Evolutionary conservation across 2,113 vertebrate genomes (phyloP), one percentile per base, ranked within the genome.

Genomic region (Hippocampus guttulatus): DNA sequence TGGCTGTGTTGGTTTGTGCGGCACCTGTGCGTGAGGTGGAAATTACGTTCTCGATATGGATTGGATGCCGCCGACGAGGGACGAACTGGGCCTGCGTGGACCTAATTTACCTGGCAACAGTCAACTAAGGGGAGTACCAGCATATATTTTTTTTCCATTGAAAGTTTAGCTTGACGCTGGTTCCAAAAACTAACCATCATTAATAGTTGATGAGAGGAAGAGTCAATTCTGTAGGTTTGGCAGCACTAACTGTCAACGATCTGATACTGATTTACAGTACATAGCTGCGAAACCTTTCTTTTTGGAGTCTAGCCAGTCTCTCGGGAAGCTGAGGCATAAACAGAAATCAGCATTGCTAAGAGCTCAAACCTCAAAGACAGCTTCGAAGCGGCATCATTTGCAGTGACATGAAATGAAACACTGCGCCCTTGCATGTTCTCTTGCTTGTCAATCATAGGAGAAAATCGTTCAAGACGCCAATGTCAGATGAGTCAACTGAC

Each of bases 331-430:
- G 74, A 75, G 52, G 69, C 73, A 84, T 89, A 90, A 90, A 90
- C 87, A 88, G 84, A 77, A 90, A 85, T 55, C 84, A 80, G 79
- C 76, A 79, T 47, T 75, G 73, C 78, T 76, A 82, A 77, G 87
- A 66, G 49, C 82, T 79, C 83, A 78, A 75, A 75, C 83, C 76
- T 85, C 58, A 79, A 82, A 23, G 58, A 76, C 77, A 69, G 14
- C 8, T 71, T 76, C 69, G 74, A 81, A 77, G 80, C 89, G 87
- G 41, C 85, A 82, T 85, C 82, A 84, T 90, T 87, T 83, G 80
- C 51, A 69, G 70, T 75, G 82, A 83, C 81, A 71, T 88, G 84
- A 74, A 58, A 74, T 67, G 45, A 75, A 87, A 89, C 78, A 86
- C 74, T 74, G 74, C 33, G 71, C 62, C 66, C 67, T 64, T 77